A percentile compares a stretch with the other conserved stretches of the same genome.
phyloP scores from a whole-genome alignment of 1,140 invertebrate species.

The Macrosteles quadrilineatus region DNA sequence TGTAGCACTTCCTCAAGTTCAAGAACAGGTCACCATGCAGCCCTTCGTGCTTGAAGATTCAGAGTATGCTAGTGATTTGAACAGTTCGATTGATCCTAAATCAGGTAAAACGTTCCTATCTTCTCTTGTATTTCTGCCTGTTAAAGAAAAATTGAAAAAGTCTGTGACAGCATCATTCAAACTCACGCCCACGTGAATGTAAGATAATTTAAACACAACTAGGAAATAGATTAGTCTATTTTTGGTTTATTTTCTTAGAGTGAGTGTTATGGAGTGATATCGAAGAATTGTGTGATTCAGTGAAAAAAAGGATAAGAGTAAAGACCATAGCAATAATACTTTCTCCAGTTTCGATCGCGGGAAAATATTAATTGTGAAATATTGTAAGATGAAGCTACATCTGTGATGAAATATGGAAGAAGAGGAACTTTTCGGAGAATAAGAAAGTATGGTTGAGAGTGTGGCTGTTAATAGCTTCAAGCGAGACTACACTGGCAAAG shows the following conservation, averaged over 20 bases:
- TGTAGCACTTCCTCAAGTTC: conserved; percentile 45
- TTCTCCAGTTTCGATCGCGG: neutral
- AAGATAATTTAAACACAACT: neutral
- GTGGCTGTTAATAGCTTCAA: conserved; percentile 9
- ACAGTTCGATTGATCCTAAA: conserved; percentile 13
- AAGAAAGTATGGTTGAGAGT: conserved; percentile 2
- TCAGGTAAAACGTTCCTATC: conserved; percentile 66
- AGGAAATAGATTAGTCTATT: conserved; percentile 41
- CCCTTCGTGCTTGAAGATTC: conserved; percentile 78
- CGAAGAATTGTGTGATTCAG: neutral
- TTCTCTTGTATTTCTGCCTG: conserved; percentile 88
- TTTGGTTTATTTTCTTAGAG: conserved; percentile 19
- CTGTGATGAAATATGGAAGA: conserved; percentile 17
- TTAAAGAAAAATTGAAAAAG: conserved; percentile 77
- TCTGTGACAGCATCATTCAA: conserved; percentile 86
- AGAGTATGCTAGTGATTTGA: conserved; percentile 35
- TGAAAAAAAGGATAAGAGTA: neutral
- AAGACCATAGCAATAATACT: conserved; percentile 14
- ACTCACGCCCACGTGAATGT: conserved; percentile 76
- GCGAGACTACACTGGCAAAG: conserved; percentile 5
- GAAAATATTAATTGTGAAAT: conserved; percentile 1
- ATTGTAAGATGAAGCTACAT: conserved; percentile 19
- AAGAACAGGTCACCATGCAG: conserved; percentile 70
- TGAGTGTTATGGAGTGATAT: neutral
- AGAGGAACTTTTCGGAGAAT: neutral